Evolutionary conservation across 2,113 vertebrate species (phyloP).

Genomic region (Alces alces): DNA sequence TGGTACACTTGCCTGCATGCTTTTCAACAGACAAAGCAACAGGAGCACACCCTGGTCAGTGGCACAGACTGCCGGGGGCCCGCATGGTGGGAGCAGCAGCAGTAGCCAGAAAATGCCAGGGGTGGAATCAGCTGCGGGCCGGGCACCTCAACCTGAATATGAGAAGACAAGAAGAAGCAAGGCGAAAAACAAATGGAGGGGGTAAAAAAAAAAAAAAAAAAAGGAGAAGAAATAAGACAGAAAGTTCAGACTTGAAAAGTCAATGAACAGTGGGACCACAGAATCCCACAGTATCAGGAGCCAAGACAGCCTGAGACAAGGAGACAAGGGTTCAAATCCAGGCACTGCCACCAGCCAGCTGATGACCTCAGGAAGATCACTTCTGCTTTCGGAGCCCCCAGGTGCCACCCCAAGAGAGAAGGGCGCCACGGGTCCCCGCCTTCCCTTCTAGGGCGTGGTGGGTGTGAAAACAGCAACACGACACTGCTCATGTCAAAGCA

Average conservation of each 20-base stretch:
- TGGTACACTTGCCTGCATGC: not conserved
- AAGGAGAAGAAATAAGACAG: not conserved
- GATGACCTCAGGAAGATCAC: not conserved
- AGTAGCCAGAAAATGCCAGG: not conserved
- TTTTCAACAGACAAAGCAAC: not conserved
- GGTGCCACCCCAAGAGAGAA: not conserved
- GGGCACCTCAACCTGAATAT: not conserved
- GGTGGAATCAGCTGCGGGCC: not conserved
- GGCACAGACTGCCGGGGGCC: not conserved
- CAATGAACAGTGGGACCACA: not conserved
- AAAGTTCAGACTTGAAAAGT: not conserved
- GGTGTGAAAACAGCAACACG: not conserved
- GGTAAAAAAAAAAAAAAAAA: not conserved
- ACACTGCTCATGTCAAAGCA: not conserved
- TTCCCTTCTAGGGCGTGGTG: not conserved
- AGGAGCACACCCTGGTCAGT: rapidly evolving
- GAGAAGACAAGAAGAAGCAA: not conserved
- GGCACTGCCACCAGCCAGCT: not conserved
- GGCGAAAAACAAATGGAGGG: not conserved
- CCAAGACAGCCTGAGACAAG: not conserved
- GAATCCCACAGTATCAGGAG: not conserved
- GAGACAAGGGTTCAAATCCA: not conserved
- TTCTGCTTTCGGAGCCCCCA: not conserved
- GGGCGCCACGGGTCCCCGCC: not conserved
- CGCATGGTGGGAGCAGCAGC: rapidly evolving